Percentiles rank a stretch among this genome's conserved stretches.
Evolutionary conservation across 2,888 invertebrate species (phyloP).

Genomic region (Noctua pronuba): DNA sequence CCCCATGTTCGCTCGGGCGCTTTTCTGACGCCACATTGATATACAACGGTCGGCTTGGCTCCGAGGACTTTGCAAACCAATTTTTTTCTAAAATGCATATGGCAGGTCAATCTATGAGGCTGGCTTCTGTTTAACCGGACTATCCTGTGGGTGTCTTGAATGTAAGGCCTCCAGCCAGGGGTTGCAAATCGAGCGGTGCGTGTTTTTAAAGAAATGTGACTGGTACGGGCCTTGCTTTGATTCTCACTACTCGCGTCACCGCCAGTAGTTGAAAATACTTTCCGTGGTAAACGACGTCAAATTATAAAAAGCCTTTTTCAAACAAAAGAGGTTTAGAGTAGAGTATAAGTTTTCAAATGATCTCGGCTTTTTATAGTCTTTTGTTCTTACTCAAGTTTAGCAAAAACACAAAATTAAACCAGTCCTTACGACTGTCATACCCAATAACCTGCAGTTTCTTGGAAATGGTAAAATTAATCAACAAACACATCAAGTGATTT

Average conservation of each 20-base stretch:
- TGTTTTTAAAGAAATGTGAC: not conserved
- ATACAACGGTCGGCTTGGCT: not conserved
- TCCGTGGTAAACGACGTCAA: not conserved
- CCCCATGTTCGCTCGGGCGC: not conserved
- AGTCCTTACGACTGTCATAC: not conserved
- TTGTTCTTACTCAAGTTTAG: not conserved
- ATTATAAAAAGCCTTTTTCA: not conserved
- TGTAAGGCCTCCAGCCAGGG: too few relatives aligned
- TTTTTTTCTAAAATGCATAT: too few relatives aligned
- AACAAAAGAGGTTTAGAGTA: not conserved
- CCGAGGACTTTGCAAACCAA: not conserved
- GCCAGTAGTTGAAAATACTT: too few relatives aligned
- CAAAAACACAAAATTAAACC: not conserved
- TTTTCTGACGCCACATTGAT: not conserved
- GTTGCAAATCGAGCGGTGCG: not conserved
- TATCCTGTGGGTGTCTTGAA: too few relatives aligned
- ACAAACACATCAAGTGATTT: conserved; percentile 9
- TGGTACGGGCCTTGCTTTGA: too few relatives aligned
- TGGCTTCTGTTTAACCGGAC: too few relatives aligned
- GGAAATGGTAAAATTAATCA: not conserved
- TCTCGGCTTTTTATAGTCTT: not conserved
- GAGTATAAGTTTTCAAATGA: not conserved
- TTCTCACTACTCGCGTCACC: too few relatives aligned
- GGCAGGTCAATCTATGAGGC: too few relatives aligned
- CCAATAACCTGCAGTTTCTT: not conserved